These are phyloP conservation scores for Drosophila ezoana DNA, from an alignment of 2,888 invertebrate species.

Conservation along the genomic window DNA sequence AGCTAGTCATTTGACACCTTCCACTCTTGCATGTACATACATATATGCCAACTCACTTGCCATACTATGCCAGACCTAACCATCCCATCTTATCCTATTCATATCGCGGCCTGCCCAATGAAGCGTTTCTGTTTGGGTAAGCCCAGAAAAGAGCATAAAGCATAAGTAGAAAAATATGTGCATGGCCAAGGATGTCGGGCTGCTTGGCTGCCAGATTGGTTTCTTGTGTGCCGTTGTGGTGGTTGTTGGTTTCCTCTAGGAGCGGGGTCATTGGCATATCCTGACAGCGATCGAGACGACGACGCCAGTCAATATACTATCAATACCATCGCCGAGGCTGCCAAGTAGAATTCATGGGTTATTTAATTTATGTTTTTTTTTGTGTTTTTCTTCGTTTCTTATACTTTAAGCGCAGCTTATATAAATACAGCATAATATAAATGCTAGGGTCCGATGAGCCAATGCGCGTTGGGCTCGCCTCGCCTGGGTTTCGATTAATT, in stretches of 20 bases:
- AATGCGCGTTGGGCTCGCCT: slow-evolving; percentile 23
- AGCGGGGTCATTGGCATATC: slow-evolving; percentile 56
- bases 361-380: slow-evolving; percentile 58
- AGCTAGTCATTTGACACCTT: slow-evolving; percentile 70
- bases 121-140: slow-evolving; percentile 51
- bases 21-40: slow-evolving; percentile 9
- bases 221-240: slow-evolving; percentile 20
- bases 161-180: slow-evolving; percentile 41
- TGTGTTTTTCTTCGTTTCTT: slow-evolving; percentile 37
- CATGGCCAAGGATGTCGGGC: slow-evolving; percentile 39
- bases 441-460: slow-evolving; percentile 17
- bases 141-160: slow-evolving; percentile 35
- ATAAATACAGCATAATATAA: slow-evolving; percentile 14
- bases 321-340: slow-evolving; percentile 43
- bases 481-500: slow-evolving; percentile 34
- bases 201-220: slow-evolving; percentile 11
- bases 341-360: slow-evolving; percentile 37
- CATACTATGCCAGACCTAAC: background rate
- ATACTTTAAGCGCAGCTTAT: slow-evolving; percentile 35
- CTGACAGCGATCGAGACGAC: slow-evolving; percentile 43
- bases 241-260: slow-evolving; percentile 27
- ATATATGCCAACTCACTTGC: slow-evolving; percentile 3
- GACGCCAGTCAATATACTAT: slow-evolving; percentile 19
- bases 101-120: slow-evolving; percentile 48
- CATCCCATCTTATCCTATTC: slow-evolving; percentile 20